Base-by-base conservation (phyloP, 2,113 vertebrate species). In the Procavia capensis region DNA sequence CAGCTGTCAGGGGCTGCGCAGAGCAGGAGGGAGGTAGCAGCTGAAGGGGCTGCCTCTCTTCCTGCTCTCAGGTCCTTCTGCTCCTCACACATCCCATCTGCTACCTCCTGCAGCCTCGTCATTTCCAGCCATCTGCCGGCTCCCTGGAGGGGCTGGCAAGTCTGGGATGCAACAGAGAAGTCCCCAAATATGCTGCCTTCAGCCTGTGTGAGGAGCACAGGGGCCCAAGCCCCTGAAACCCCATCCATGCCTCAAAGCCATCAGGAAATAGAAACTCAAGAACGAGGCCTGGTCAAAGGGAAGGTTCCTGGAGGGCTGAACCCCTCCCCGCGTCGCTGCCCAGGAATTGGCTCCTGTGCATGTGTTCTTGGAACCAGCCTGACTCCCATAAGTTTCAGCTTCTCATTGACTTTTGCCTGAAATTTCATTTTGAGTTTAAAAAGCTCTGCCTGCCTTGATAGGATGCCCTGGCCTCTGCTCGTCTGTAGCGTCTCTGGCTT, bases 71-170 rank as follows among this genome's bases (percentile, higher is more conserved):
- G 85, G 85, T 91, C 84, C 91, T 11, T 39, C 50, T 34, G 76
- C 83, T 85, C 29, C 24, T 90, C 92, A 82, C 11, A 16, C 63
- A 81, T 31, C 72, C 94, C 97, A 95, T 95, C 97, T 97, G 95
- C 85, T 2, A 0, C 13, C 50, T 54, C 10, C 5, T 68, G 31
- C 34, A 34, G 64, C 64, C 79, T 92, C 31, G 27, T 84, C 92
- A 85, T 74, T 86, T n/a, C 72, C 82, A 57, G 66, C 94, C 96
- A 95, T 95, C 97, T 97, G 95, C 87, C 2, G 93, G 72, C 87
- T 96, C 90, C 88, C 90, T 4, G 9, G 92, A 84, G 87, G 83
- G 13, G 1, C 66, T 0, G 36, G 2, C 0, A 20, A 78, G n/a
- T 70, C 70, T 91, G 43, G 72, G 66, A 43, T 47, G 43, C 16